phyloP scores from a whole-genome alignment of 2,797 vertebrate genomes.

The Ambastaia sidthimunki region DNA sequence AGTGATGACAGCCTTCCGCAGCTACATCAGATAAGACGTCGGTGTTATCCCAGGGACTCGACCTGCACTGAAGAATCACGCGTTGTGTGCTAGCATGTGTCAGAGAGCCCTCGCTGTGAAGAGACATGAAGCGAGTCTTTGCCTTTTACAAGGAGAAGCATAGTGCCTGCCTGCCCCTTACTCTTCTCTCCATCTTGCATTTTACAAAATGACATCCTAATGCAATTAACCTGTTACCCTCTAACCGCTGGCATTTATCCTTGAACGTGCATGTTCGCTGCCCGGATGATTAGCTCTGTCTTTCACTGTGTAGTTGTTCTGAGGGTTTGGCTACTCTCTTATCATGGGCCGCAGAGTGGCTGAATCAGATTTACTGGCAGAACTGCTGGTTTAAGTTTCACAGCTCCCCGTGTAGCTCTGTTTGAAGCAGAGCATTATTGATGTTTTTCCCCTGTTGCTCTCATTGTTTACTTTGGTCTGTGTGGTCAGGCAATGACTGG shows the following conservation, averaged over 20 bases:
- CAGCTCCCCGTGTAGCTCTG: slow-evolving; percentile 10
- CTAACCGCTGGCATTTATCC: slow-evolving; percentile 25
- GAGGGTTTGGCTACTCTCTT: background rate
- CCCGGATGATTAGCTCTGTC: slow-evolving; percentile 26
- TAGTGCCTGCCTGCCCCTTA: slow-evolving; percentile 8
- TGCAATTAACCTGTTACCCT: slow-evolving; percentile 60
- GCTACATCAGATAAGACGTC: slow-evolving; percentile 53
- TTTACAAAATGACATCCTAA: slow-evolving; percentile 59
- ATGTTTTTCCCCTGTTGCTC: slow-evolving; percentile 23
- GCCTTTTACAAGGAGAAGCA: background rate
- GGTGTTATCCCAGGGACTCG: slow-evolving; percentile 64
- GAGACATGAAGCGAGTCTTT: slow-evolving; percentile 13
- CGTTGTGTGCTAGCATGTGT: slow-evolving; percentile 50
- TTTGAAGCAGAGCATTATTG: slow-evolving; percentile 43
- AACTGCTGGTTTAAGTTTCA: slow-evolving; percentile 35
- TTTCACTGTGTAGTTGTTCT: slow-evolving; percentile 32
- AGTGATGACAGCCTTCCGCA: slow-evolving; percentile 37
- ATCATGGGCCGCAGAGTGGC: slow-evolving; percentile 3
- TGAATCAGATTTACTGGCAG: slow-evolving; percentile 19
- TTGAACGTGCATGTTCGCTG: slow-evolving; percentile 24
- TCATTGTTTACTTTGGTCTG: slow-evolving; percentile 14
- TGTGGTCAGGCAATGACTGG: background rate
- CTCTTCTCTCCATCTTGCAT: slow-evolving; percentile 43
- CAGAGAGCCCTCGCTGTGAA: slow-evolving; percentile 34
- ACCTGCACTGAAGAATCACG: slow-evolving; percentile 50